A percentile compares a stretch with the other conserved stretches of the same genome.
Conservation (phyloP, 2,113 vertebrate genomes). For the Pogona vitticeps region DNA sequence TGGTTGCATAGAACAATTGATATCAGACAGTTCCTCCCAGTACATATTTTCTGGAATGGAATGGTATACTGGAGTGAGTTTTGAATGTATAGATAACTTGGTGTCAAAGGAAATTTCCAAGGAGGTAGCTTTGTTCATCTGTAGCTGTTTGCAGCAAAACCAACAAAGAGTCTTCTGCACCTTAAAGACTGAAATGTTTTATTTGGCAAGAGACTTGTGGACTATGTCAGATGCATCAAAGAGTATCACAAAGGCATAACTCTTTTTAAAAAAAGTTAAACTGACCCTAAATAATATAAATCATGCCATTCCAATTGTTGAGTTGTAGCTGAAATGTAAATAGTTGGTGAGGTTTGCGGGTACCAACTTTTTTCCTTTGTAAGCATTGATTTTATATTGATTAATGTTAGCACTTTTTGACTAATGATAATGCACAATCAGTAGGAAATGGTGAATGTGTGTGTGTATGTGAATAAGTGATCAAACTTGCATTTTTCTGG, state of each 20-base stretch:
- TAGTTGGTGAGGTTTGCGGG: neutral
- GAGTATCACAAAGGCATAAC: too few relatives aligned
- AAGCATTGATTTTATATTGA: too few relatives aligned
- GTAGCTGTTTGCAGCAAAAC: neutral
- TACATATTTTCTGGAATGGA: neutral
- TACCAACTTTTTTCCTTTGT: neutral
- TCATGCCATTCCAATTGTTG: neutral
- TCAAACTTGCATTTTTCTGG: too few relatives aligned
- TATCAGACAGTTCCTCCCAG: neutral
- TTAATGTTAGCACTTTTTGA: neutral
- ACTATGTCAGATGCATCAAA: too few relatives aligned
- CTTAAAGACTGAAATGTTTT: too few relatives aligned
- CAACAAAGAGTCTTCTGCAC: neutral
- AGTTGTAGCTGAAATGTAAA: neutral
- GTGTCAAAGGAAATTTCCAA: neutral
- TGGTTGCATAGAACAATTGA: neutral
- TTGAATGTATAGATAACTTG: neutral
- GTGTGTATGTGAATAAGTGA: too few relatives aligned
- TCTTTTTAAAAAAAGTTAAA: neutral
- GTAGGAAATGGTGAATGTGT: too few relatives aligned
- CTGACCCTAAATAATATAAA: neutral
- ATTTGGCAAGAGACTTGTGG: too few relatives aligned
- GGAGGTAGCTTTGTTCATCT: too few relatives aligned
- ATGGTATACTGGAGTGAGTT: neutral
- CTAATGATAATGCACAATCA: too few relatives aligned